Evolutionary conservation across 2,888 invertebrate genomes (phyloP).

Genomic region (Epistrophe grossulariae): DNA sequence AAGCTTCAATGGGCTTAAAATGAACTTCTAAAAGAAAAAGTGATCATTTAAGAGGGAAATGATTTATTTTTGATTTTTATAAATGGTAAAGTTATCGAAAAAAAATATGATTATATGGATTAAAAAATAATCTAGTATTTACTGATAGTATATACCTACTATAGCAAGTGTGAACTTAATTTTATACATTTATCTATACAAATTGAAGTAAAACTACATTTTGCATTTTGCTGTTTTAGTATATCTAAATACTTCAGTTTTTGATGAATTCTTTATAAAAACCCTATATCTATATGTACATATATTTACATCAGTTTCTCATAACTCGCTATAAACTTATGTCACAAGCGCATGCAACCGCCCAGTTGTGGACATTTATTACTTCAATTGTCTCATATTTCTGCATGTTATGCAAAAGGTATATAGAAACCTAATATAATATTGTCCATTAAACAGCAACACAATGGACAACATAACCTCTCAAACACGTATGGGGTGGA

Average conservation of each 20-base stretch:
- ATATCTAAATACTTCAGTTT: neutral
- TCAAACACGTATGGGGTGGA: conserved; percentile 15
- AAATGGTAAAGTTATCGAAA: too few species aligned
- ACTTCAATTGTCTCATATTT: conserved; percentile 3
- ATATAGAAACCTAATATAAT: conserved; percentile 7
- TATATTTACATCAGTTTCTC: neutral
- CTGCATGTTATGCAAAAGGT: neutral
- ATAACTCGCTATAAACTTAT: neutral
- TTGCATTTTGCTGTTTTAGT: neutral
- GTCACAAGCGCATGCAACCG: conserved; percentile 1
- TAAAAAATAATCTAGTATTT: too few species aligned
- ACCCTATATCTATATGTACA: too few species aligned
- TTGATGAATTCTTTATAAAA: neutral
- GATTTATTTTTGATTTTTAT: too few species aligned
- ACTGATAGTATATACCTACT: too few species aligned
- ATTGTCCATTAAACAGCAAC: neutral
- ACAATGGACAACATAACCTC: conserved; percentile 10
- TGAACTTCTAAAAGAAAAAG: too few species aligned
- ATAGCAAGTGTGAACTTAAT: too few species aligned
- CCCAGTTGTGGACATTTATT: conserved; percentile 16
- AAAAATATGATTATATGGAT: too few species aligned
- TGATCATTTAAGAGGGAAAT: too few species aligned
- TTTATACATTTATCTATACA: too few species aligned
- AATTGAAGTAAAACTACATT: neutral
- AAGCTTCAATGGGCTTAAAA: too few species aligned